A percentile compares a stretch with the other conserved stretches of the same genome.
These are phyloP conservation scores for Drosophila nikananu DNA, from an alignment of 1,140 invertebrate genomes.

Conservation along the genomic window DNA sequence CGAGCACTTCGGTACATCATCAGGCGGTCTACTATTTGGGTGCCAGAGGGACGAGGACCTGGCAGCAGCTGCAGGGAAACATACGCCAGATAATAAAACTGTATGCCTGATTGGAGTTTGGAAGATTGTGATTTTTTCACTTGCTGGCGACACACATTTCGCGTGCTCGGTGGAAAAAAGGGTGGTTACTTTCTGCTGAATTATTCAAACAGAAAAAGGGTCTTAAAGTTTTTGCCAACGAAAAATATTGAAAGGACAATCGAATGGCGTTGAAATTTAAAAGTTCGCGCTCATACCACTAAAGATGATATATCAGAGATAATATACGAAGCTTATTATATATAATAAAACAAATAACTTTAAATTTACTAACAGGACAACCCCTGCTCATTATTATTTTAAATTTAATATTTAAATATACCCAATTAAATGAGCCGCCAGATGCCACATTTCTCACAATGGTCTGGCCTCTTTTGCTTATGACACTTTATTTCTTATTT, in stretches of 20 bases:
- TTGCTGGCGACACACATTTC: conserved; percentile 25
- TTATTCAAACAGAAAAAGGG: conserved; percentile 53
- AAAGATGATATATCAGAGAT: background rate
- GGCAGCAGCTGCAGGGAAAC: conserved; percentile 35
- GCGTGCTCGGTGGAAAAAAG: conserved; percentile 6
- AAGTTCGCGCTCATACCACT: background rate
- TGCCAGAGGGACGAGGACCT: conserved; percentile 19
- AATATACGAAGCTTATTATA: too few species aligned
- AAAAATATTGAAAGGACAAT: background rate
- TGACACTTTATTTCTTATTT: conserved; percentile 36
- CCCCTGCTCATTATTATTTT: background rate
- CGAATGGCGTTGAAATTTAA: background rate
- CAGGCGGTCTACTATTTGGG: conserved; percentile 22
- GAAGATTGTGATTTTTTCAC: conserved; percentile 50
- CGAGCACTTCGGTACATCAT: conserved; percentile 46
- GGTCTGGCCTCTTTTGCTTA: background rate
- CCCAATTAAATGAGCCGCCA: background rate
- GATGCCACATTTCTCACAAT: background rate
- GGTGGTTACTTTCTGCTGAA: conserved; percentile 45
- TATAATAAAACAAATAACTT: too few species aligned
- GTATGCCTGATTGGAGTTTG: conserved; percentile 78
- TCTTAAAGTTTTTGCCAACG: conserved; percentile 15
- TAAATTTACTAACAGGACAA: too few species aligned
- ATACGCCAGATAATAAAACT: conserved; percentile 75
- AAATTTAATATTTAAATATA: background rate